Base-by-base conservation (phyloP, 2,113 vertebrate species). In the Rhynchopsitta pachyrhyncha region DNA sequence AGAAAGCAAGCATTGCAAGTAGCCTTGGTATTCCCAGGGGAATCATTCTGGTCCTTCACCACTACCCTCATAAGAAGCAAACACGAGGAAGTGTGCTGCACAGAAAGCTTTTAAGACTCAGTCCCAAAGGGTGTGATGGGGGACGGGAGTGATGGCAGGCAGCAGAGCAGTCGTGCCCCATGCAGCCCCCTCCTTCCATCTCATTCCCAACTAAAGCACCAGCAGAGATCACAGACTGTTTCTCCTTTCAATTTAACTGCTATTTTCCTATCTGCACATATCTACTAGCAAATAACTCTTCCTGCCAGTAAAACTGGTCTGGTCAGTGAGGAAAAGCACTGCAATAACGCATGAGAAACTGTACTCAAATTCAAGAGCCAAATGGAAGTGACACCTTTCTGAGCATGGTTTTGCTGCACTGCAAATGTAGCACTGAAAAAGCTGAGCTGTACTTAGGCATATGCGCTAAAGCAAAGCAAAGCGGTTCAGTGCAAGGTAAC, bases 71-170 rank as follows among this genome's bases (percentile, higher is more conserved):
- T 37, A 13, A 13, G n/a, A 69, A 44, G 19, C 4, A 6, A 42
- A 22, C 31, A 4, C 0, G 2, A 39, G 49, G 39, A 49, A 33
- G 44, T 8, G 31, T 1, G 29, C 47, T 39, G 47, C n/a, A 11
- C 1, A 4, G n/a, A 50, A 19, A 13, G 41, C 69, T 33, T 49
- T 12, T 0, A 2, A 50, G 25, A 47, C 62, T 37, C 2, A 6
- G 17, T 63, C 41, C n/a, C 7, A 2, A 41, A n/a, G 39, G 44
- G 23, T 2, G 2, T 2, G 1, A 14, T 13, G 63, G 1, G 13
- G 57, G 10, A n/a, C 1, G 0, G n/a, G 27, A 53, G 70, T 2
- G 2, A n/a, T 1, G 6, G 29, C 0, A 8, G 33, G 50, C 35
- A 23, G 27, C 0, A 5, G 9, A 35, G 57, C 33, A 9, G 28